Conservation (phyloP, 2,797 vertebrate genomes). For the Cygnus olor region DNA sequence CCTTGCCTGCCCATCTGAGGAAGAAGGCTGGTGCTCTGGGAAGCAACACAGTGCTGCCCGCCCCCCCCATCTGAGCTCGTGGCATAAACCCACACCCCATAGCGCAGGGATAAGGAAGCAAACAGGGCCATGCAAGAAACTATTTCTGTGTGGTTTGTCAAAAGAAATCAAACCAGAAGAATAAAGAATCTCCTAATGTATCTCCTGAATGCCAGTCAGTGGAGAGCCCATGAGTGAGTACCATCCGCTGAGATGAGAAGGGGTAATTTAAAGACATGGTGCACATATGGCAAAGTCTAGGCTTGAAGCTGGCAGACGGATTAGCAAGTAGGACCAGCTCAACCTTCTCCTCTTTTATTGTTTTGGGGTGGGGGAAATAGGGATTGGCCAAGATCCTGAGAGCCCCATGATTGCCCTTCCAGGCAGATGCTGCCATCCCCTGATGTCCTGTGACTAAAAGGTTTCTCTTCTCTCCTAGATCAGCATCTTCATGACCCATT, state of each 20-base stretch:
- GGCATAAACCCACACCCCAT: accelerated
- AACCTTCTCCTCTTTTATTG: background rate
- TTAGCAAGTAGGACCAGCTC: background rate
- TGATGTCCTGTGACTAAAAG: background rate
- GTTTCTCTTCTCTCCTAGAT: conserved; percentile 81
- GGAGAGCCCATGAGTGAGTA: background rate
- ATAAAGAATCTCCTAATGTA: background rate
- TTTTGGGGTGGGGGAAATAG: accelerated
- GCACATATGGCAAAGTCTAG: background rate
- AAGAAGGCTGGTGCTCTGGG: accelerated
- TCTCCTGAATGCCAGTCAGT: background rate
- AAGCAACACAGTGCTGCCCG: no score
- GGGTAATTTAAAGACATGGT: background rate
- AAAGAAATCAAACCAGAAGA: background rate
- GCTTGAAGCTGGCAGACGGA: background rate
- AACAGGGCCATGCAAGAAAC: background rate
- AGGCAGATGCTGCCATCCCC: background rate
- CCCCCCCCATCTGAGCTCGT: accelerated
- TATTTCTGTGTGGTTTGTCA: background rate
- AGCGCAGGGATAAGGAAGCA: background rate
- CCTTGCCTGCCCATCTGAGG: background rate
- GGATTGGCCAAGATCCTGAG: background rate
- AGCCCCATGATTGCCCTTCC: background rate
- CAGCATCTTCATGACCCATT: conserved; percentile 98
- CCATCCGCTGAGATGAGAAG: background rate